These are phyloP conservation scores for Chironomus riparius DNA, from an alignment of 2,888 invertebrate species.

Conservation along the genomic window DNA sequence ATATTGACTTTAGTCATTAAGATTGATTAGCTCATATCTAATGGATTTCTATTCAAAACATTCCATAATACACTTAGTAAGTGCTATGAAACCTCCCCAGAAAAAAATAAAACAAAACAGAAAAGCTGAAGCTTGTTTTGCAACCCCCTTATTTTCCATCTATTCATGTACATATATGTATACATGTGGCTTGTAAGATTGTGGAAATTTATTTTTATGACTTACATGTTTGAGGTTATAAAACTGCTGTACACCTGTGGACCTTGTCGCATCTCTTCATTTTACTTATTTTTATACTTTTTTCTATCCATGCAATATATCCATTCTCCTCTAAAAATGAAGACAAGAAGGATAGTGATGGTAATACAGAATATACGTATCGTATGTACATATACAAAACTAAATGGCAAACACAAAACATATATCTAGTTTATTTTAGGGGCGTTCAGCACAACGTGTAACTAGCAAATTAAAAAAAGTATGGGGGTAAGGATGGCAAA, in stretches of 20 bases:
- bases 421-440: neutral
- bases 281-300: neutral
- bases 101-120: too few species aligned
- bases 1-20: too few species aligned
- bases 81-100: too few species aligned
- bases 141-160: neutral
- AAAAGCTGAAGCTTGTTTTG: too few species aligned
- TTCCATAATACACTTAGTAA: too few species aligned
- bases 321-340: neutral
- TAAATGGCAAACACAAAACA: neutral
- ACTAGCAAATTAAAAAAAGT: too few species aligned
- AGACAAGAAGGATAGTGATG: too few species aligned
- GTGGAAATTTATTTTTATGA: slow-evolving; percentile 25
- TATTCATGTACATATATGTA: neutral
- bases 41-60: too few species aligned
- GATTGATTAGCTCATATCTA: too few species aligned
- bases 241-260: slow-evolving; percentile 25
- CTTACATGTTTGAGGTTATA: slow-evolving; percentile 26
- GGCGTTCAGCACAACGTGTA: neutral
- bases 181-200: slow-evolving; percentile 6
- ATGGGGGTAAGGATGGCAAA: neutral
- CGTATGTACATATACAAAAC: too few species aligned
- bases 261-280: neutral
- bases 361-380: too few species aligned
- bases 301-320: neutral